Evolutionary conservation across 2,797 vertebrate species (phyloP).

Genomic region (Urosaurus nigricauda): DNA sequence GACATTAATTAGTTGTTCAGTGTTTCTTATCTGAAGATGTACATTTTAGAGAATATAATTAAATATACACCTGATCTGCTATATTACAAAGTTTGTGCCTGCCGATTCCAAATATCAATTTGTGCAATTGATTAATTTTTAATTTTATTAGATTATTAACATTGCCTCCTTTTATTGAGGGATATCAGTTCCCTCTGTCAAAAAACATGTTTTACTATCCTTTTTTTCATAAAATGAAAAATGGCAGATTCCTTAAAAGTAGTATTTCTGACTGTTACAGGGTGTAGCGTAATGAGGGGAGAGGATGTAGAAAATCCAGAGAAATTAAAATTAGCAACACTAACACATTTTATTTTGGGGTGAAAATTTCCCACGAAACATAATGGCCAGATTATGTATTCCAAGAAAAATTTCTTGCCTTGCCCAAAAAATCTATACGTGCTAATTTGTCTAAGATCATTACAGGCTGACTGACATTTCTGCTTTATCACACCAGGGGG

Average conservation of each 20-base stretch:
- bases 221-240: not conserved
- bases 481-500: no score
- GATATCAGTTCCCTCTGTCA: constrained; percentile 48
- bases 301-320: not conserved
- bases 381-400: not conserved
- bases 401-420: not conserved
- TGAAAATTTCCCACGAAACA: not conserved
- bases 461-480: no score
- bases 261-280: not conserved
- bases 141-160: constrained; percentile 44
- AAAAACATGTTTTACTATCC: constrained; percentile 33
- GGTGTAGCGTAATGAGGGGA: not conserved
- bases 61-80: constrained; percentile 46
- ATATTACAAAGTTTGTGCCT: constrained; percentile 41
- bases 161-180: constrained; percentile 60
- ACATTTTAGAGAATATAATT: not conserved
- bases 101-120: constrained; percentile 51
- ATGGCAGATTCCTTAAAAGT: constrained; percentile 57
- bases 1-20: not conserved
- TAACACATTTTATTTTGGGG: not conserved
- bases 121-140: not conserved
- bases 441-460: no score
- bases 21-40: constrained; percentile 15
- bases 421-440: not conserved
- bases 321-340: not conserved